Evolutionary conservation across 2,113 vertebrate species (phyloP).

Genomic region (Probosciger aterrimus): DNA sequence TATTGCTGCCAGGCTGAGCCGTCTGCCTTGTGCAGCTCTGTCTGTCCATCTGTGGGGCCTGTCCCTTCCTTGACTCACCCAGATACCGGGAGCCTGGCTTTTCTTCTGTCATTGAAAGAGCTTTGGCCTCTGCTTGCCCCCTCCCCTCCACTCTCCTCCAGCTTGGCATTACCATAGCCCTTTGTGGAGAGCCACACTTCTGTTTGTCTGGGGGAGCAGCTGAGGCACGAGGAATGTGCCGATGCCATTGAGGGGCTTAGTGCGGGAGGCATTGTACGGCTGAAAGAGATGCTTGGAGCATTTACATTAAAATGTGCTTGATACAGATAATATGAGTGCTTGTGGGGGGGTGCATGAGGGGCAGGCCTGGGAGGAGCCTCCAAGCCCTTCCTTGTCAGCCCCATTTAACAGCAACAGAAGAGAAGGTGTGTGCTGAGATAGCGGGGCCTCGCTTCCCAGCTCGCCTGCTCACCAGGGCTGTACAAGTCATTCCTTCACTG

Average conservation of each 20-base stretch:
- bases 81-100: neutral
- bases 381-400: neutral
- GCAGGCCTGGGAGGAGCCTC: neutral
- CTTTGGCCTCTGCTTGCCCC: slow-evolving; percentile 14
- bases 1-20: neutral
- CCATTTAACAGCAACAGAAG: neutral
- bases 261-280: slow-evolving; percentile 39
- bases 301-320: slow-evolving; percentile 70
- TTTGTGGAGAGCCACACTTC: slow-evolving; percentile 65
- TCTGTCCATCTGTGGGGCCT: neutral
- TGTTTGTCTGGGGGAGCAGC: slow-evolving; percentile 61
- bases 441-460: neutral
- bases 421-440: neutral
- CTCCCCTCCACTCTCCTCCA: neutral
- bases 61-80: neutral
- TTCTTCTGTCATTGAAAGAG: slow-evolving; percentile 36
- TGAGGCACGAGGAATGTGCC: slow-evolving; percentile 59
- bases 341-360: neutral
- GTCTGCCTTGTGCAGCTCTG: neutral
- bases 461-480: neutral
- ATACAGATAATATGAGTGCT: slow-evolving; percentile 51
- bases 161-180: slow-evolving; percentile 21
- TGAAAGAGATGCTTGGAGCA: slow-evolving; percentile 58
- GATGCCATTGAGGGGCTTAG: slow-evolving; percentile 45
- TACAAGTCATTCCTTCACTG: neutral